Evolutionary conservation across 2,797 vertebrate genomes (phyloP), one percentile per base, ranked within the genome.

Genomic region (Sebastes steindachneri): DNA sequence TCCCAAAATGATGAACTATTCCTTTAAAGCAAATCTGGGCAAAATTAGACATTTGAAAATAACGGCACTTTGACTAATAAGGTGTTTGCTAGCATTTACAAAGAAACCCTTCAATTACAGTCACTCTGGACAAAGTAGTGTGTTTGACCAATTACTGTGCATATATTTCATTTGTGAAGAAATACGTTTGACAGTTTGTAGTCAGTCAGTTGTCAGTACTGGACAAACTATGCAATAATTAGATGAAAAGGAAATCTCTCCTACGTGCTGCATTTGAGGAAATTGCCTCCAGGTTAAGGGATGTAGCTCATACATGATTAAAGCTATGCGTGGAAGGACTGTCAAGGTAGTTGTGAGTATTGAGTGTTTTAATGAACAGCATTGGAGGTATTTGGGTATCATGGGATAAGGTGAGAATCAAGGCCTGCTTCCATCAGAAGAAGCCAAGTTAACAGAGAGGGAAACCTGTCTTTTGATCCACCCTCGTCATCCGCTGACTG

Each of bases 381-480:
- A 66, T 41, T n/a, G 5, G 60, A 59, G 17, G 25, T 76, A 60
- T 79, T 28, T 25, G 33, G 45, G 35, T 66, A 69, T 28, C 31
- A 37, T 9, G 51, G 67, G 77, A 73, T 45, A 21, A 78, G 66
- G 26, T 25, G 63, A 70, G 58, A 17, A 73, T 84, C 65, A 62
- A 79, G 53, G 83, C 80, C 72, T 68, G 75, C 35, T 8, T 51
- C 48, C 41, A 70, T 79, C 33, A 33, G 79, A 73, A 67, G 67
- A 74, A 48, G 75, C 51, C 58, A 75, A 82, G 64, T 37, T 65
- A 59, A 80, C 71, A 45, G 62, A 78, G 72, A 82, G 74, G 71
- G 69, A 84, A 84, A 80, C 55, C 68, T 55, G 54, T 75, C 80
- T 85, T 86, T 75, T 89, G 88, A 90, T 92, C 87, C 87, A 28